Base-by-base conservation (phyloP, 2,888 invertebrate genomes). In the Yponomeuta plumbellus region DNA sequence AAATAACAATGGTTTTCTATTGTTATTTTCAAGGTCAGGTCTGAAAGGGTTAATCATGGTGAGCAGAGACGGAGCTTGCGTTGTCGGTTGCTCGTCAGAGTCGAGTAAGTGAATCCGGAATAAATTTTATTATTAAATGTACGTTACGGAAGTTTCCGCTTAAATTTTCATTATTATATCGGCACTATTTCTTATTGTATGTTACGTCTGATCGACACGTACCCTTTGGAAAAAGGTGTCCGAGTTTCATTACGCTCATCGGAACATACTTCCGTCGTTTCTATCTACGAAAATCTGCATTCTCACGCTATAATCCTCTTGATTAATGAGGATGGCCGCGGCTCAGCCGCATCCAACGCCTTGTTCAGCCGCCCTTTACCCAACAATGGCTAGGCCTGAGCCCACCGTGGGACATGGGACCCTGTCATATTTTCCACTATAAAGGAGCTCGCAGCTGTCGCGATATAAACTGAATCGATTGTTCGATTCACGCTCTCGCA, bases 371-470 rank as follows among this genome's bases (percentile, higher is more conserved):
- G 70, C 67, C 61, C 69, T 68, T 66, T 70, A 71, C 68, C 68
- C 69, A 73, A 74, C 71, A 76, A 77, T 75, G 75, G 76, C 70
- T 67, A 71, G 74, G 78, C 75, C 71, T 71, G 78, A 68, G 63
- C 68, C 26, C 4, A 75, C 87, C 89, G 88, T 88, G 88, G 80
- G 88, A 88, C 82, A 86, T 81, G 81, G 78, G 72, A 74, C 76
- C 76, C 76, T 79, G 81, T 77, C 80, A 78, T 71, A 74, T 71
- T 75, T 80, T 77, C 80, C 75, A 66, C 62, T 65, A 75, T 69
- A 66, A 70, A 73, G 65, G 71, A 71, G 79, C 10, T 76, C 75
- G 81, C 90, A 88, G 89, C 89, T 89, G 90, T 86, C 88, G 84
- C 80, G 73, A 75, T 80, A 77, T 74, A 74, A 20, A n/a, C 21